Evolutionary conservation across 1,140 invertebrate genomes (phyloP).

Genomic region (Sycophaga agraensis): DNA sequence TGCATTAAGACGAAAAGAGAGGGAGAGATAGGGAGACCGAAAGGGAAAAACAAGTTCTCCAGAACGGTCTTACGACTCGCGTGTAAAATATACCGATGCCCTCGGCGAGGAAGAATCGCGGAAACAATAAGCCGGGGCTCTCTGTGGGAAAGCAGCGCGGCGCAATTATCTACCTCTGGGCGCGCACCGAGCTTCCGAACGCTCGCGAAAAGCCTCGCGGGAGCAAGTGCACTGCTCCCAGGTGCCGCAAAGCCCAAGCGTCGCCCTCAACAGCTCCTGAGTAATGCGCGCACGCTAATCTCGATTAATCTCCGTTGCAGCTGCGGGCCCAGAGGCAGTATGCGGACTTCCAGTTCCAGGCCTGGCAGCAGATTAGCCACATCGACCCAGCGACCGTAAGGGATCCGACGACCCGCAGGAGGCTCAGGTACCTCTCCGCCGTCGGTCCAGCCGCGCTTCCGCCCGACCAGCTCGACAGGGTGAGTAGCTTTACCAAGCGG

Average conservation of each 20-base stretch:
- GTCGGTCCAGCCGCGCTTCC: conserved; percentile 83
- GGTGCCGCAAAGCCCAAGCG: no score
- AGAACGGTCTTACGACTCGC: no score
- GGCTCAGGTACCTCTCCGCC: conserved; percentile 75
- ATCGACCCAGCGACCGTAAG: conserved; percentile 66
- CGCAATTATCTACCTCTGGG: not conserved
- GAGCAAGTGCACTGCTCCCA: no score
- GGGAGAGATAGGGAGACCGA: no score
- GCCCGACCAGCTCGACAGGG: conserved; percentile 79
- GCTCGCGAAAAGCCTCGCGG: no score
- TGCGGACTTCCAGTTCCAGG: conserved; percentile 75
- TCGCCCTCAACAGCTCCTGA: no score
- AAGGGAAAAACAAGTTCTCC: no score
- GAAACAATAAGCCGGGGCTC: conserved; percentile 13
- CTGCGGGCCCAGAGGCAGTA: conserved; percentile 75
- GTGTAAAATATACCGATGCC: not conserved
- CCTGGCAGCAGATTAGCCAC: conserved; percentile 71
- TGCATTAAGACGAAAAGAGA: no score
- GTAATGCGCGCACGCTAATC: no score
- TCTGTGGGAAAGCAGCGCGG: conserved; percentile 3
- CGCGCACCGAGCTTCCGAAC: no score
- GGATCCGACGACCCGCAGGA: conserved; percentile 70
- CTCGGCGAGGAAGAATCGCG: not conserved
- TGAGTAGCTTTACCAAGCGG: conserved; percentile 54
- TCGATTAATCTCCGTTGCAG: no score